These are phyloP conservation scores for Dicerorhinus sumatrensis DNA, from an alignment of 2,113 vertebrate genomes.

Conservation along the genomic window DNA sequence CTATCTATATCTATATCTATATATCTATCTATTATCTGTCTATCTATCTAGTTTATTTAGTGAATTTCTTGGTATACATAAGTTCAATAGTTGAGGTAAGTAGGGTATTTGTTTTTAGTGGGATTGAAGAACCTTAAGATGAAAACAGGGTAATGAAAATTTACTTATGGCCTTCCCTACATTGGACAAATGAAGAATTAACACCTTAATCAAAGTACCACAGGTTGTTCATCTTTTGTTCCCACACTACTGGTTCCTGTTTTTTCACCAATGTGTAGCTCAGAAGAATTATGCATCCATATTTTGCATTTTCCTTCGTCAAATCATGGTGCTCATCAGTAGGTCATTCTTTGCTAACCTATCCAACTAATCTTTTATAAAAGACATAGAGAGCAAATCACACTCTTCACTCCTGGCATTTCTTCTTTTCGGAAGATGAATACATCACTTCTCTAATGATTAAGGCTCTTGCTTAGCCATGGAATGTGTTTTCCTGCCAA, in stretches of 20 bases:
- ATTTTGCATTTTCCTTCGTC: not conserved
- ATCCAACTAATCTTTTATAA: not conserved
- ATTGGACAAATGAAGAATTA: not conserved
- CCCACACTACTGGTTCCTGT: not conserved
- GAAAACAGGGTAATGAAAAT: not conserved
- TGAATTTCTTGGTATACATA: not conserved
- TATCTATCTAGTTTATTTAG: not conserved
- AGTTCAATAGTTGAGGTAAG: not conserved
- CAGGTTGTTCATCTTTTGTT: not conserved
- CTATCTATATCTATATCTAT: not conserved
- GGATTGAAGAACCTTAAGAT: not conserved
- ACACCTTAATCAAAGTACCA: not conserved
- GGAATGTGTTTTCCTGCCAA: slow-evolving; percentile 65
- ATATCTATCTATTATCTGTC: not conserved
- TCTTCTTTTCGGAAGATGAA: slow-evolving; percentile 40
- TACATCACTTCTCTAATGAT: slow-evolving; percentile 40
- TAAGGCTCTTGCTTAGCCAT: slow-evolving; percentile 53
- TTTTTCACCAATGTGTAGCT: not conserved
- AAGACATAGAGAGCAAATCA: not conserved
- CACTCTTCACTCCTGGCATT: not conserved
- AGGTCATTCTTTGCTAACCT: not conserved
- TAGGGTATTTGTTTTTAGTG: slow-evolving; percentile 11
- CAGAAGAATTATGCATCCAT: not conserved
- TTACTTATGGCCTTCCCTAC: not conserved
- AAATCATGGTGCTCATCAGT: not conserved